Conservation (phyloP, 2,113 vertebrate species). For the Mustelus asterias region DNA sequence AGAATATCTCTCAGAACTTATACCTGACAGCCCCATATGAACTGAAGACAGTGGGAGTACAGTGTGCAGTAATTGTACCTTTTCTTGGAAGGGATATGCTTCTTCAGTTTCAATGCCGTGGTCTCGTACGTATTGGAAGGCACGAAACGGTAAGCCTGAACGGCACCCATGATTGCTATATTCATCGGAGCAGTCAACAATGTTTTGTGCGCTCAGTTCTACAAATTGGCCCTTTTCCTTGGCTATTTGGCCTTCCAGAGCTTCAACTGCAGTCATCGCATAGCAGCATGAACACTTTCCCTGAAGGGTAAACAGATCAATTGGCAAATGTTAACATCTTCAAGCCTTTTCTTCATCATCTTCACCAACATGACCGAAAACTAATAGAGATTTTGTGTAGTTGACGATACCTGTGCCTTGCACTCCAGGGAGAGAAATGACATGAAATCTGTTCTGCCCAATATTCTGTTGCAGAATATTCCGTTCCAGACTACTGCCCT, state of each 20-base stretch:
- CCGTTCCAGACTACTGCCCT: neutral
- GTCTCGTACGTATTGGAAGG: neutral
- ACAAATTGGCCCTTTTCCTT: neutral
- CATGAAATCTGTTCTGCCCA: neutral
- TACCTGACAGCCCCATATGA: neutral
- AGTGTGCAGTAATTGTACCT: neutral
- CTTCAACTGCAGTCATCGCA: neutral
- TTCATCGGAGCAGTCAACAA: neutral
- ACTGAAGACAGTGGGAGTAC: neutral
- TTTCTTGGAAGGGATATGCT: neutral
- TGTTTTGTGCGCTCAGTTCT: neutral
- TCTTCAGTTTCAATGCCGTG: neutral
- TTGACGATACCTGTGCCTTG: neutral
- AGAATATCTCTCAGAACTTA: neutral
- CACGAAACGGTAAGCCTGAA: neutral
- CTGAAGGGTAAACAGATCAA: neutral
- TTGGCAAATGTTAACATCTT: neutral
- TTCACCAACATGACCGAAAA: neutral
- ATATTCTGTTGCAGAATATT: neutral
- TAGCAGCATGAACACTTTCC: neutral
- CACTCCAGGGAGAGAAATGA: neutral
- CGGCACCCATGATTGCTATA: neutral
- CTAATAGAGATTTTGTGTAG: neutral
- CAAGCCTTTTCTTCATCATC: neutral
- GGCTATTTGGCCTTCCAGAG: conserved; percentile 5